A percentile compares a stretch with the other conserved stretches of the same genome.
Conservation (phyloP, 1,140 invertebrate genomes). For the Plectrocnemia conspersa region DNA sequence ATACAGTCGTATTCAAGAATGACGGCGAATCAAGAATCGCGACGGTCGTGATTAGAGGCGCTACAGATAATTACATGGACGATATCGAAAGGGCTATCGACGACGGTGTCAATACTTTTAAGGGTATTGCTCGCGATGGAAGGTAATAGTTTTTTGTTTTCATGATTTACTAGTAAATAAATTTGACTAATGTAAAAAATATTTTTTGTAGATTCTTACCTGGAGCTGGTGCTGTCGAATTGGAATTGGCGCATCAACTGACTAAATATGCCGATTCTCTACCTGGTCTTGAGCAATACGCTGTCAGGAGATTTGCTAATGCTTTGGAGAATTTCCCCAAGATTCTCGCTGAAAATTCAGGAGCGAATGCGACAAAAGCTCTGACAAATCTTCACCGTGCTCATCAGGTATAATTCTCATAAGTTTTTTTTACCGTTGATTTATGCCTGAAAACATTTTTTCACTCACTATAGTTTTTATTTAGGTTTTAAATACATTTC, state of each 20-base stretch:
- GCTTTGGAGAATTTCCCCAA: constrained; percentile 90
- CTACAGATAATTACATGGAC: constrained; percentile 98
- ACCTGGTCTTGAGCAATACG: constrained; percentile 95
- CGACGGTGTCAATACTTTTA: constrained; percentile 98
- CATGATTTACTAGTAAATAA: constrained; percentile 3
- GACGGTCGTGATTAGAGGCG: constrained; percentile 91
- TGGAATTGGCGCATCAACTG: constrained; percentile 86
- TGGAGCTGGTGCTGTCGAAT: constrained; percentile 92
- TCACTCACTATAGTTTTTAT: background rate
- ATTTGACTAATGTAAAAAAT: background rate
- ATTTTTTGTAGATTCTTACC: constrained; percentile 64
- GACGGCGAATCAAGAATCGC: constrained; percentile 81
- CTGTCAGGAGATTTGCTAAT: constrained; percentile 89
- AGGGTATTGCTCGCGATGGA: constrained; percentile 68
- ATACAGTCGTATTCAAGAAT: constrained; percentile 86
- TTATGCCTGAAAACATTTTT: background rate
- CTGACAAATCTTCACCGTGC: constrained; percentile 88
- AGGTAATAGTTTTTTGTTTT: constrained; percentile 39
- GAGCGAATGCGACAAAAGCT: constrained; percentile 80
- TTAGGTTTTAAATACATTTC: too few species aligned
- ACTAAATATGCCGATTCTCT: constrained; percentile 82
- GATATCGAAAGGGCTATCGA: constrained; percentile 97
- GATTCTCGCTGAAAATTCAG: constrained; percentile 91
- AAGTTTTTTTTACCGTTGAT: constrained; percentile 5
- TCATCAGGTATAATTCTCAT: too few species aligned